Evolutionary conservation across 2,113 vertebrate species (phyloP).

Genomic region (Cygnus buccinator): DNA sequence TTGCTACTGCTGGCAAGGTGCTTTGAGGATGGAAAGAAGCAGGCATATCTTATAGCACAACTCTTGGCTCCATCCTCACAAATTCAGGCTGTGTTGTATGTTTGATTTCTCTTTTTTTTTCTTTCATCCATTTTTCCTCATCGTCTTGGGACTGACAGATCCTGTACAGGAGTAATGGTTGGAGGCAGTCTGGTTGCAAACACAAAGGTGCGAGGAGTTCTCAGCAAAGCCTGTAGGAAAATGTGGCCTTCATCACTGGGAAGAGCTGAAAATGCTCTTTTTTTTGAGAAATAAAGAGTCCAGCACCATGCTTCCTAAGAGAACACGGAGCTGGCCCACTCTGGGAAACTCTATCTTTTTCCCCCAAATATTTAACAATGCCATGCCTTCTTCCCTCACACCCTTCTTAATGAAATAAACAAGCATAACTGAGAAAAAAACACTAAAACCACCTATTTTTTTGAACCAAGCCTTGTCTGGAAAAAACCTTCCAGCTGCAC

Average conservation of each 20-base stretch:
- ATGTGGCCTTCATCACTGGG: accelerated
- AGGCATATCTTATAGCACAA: not conserved
- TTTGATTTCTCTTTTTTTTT: not conserved
- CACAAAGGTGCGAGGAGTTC: too few species aligned
- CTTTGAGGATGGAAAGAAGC: not conserved
- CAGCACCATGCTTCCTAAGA: not conserved
- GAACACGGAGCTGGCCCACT: not conserved
- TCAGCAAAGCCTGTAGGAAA: too few species aligned
- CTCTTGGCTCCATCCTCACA: not conserved
- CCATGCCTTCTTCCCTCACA: not conserved
- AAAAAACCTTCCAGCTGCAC: not conserved
- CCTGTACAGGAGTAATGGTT: not conserved
- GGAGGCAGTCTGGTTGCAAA: too few species aligned
- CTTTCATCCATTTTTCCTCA: not conserved
- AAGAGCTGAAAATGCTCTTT: not conserved
- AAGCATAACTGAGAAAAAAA: not conserved
- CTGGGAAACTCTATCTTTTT: not conserved
- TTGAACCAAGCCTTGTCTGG: not conserved
- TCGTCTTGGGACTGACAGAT: not conserved
- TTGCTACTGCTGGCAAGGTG: not conserved
- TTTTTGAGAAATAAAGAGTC: not conserved
- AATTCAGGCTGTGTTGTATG: not conserved
- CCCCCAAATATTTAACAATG: not conserved
- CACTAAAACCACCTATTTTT: not conserved
- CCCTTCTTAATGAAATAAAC: not conserved